phyloP scores from a whole-genome alignment of 2,888 invertebrate species.

The Ochropleura leucogaster region DNA sequence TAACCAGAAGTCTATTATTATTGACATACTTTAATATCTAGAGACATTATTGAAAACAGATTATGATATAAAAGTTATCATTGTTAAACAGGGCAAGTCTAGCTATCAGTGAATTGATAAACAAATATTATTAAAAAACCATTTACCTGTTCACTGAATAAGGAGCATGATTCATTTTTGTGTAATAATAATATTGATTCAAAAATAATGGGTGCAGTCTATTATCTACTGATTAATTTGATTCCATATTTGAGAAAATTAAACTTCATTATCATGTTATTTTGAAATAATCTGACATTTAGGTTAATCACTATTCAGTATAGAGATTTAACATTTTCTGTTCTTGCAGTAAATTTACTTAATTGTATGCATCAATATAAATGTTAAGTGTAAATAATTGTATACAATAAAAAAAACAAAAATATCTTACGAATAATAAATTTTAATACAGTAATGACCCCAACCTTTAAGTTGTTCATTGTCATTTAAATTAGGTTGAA shows the following conservation, averaged over 20 bases:
- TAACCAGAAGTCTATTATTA: slow-evolving; percentile 31
- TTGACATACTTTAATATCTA: slow-evolving; percentile 8
- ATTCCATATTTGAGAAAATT: slow-evolving; percentile 28
- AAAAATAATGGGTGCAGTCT: slow-evolving; percentile 24
- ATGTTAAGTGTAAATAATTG: slow-evolving; percentile 17
- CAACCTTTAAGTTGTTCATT: background rate
- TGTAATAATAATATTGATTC: slow-evolving; percentile 11
- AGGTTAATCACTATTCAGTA: background rate
- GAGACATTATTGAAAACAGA: slow-evolving; percentile 53
- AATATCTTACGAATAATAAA: background rate
- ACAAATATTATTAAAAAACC: slow-evolving; percentile 42
- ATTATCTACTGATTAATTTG: slow-evolving; percentile 18
- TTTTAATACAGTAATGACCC: background rate
- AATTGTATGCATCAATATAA: background rate
- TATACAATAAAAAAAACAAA: background rate
- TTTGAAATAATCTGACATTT: slow-evolving; percentile 9
- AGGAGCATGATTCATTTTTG: slow-evolving; percentile 28
- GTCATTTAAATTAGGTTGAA: background rate
- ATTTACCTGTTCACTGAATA: slow-evolving; percentile 27
- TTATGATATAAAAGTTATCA: slow-evolving; percentile 57
- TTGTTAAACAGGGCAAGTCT: slow-evolving; percentile 5
- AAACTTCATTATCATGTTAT: slow-evolving; percentile 10
- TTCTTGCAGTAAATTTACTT: background rate
- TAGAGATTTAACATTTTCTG: slow-evolving; percentile 25
- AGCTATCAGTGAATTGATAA: slow-evolving; percentile 60